A percentile compares a stretch with the other conserved stretches of the same genome.
Evolutionary conservation across 2,797 vertebrate species (phyloP).

Genomic region (Lindbergichthys nudifrons): DNA sequence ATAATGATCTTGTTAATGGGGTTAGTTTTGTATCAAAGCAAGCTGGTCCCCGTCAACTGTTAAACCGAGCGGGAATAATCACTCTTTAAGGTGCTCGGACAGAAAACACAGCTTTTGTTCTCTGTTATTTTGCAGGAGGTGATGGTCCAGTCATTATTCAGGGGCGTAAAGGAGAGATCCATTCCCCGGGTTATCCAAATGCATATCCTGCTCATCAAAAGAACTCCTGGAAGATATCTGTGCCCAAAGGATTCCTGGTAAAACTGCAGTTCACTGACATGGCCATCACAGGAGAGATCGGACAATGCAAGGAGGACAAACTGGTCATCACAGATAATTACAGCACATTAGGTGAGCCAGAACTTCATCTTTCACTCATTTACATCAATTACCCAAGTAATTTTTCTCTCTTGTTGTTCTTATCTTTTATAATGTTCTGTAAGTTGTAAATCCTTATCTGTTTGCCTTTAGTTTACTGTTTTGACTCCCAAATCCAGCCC

Average conservation of each 20-base stretch:
- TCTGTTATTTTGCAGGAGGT: constrained; percentile 57
- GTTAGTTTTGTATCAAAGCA: constrained; percentile 26
- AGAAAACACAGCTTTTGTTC: constrained; percentile 12
- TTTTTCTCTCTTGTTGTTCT: neutral
- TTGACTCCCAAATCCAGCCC: neutral
- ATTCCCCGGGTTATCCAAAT: constrained; percentile 79
- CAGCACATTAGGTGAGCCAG: constrained; percentile 75
- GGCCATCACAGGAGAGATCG: constrained; percentile 78
- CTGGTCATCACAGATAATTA: constrained; percentile 75
- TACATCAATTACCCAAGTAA: neutral
- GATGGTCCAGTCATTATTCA: constrained; percentile 56
- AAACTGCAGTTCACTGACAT: constrained; percentile 82
- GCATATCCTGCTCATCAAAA: constrained; percentile 77
- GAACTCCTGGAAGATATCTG: constrained; percentile 81
- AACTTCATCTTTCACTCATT: neutral
- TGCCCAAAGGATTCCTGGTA: constrained; percentile 76
- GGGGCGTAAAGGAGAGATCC: constrained; percentile 80
- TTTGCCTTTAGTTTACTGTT: neutral
- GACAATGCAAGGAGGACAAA: constrained; percentile 80
- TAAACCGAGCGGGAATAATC: neutral
- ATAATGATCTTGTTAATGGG: constrained; percentile 41
- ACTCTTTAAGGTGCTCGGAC: constrained; percentile 1
- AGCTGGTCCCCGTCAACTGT: constrained; percentile 9
- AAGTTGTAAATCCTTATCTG: neutral
- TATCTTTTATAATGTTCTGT: neutral